Percentiles rank a stretch among this genome's conserved stretches.
Conservation (phyloP, 2,888 invertebrate species). For the Liposcelis brunnea region DNA sequence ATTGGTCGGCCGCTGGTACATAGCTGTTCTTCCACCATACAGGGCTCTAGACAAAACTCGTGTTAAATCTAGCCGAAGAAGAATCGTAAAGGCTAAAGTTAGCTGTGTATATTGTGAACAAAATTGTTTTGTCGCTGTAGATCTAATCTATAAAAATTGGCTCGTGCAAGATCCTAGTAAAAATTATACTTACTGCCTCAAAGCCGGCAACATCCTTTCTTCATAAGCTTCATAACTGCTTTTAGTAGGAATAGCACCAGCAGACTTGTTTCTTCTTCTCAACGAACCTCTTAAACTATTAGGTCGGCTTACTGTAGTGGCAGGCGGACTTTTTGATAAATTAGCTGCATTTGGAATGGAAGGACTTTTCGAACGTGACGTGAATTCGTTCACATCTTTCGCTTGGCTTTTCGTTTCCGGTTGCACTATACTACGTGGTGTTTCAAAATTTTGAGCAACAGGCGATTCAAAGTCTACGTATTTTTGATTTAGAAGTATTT, state of each 20-base stretch:
- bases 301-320: not conserved
- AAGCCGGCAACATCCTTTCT: conserved; percentile 64
- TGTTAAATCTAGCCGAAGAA: too few species aligned
- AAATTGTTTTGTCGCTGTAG: not conserved
- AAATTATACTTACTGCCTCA: conserved; percentile 53
- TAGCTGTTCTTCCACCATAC: too few species aligned
- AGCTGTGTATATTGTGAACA: too few species aligned
- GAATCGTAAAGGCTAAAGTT: too few species aligned
- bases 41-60: too few species aligned
- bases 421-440: conserved; percentile 14
- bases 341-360: conserved; percentile 13
- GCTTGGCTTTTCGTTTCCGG: conserved; percentile 23
- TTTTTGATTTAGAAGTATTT: too few species aligned
- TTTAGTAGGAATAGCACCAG: conserved; percentile 32
- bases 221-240: conserved; percentile 76
- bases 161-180: conserved; percentile 13
- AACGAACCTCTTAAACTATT: conserved; percentile 14
- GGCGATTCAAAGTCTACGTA: too few species aligned
- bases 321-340: not conserved
- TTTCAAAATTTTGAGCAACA: too few species aligned
- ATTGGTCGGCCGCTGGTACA: too few species aligned
- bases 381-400: conserved; percentile 20
- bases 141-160: conserved; percentile 5
- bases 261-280: conserved; percentile 22
- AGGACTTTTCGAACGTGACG: conserved; percentile 15